Evolutionary conservation across 2,888 invertebrate species (phyloP).

Genomic region (Aethes cnicana): DNA sequence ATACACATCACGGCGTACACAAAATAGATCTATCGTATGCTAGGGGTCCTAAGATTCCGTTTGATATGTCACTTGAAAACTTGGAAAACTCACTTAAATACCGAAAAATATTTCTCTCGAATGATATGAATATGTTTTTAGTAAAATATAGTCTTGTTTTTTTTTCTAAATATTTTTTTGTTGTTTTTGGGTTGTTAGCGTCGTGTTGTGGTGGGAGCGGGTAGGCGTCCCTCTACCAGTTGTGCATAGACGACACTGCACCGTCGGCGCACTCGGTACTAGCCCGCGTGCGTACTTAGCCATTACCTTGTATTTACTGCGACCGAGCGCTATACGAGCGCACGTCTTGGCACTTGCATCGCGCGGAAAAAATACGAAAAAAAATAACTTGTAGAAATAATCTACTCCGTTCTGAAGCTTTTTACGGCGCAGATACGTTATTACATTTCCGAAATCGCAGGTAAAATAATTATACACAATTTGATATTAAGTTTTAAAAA

Average conservation of each 20-base stretch:
- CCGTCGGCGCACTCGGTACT: slow-evolving; percentile 80
- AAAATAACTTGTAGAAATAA: slow-evolving; percentile 14
- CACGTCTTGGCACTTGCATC: slow-evolving; percentile 62
- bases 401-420: too few species aligned
- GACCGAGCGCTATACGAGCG: slow-evolving; percentile 51
- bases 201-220: slow-evolving; percentile 74
- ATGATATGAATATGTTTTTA: slow-evolving; percentile 68
- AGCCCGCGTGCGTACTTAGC: slow-evolving; percentile 82
- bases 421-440: too few species aligned
- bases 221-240: slow-evolving; percentile 77
- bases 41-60: slow-evolving; percentile 76
- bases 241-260: slow-evolving; percentile 83
- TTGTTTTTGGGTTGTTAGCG: slow-evolving; percentile 73
- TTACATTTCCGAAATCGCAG: too few species aligned
- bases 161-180: slow-evolving; percentile 52
- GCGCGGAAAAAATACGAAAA: slow-evolving; percentile 34
- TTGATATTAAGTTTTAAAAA: too few species aligned
- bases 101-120: slow-evolving; percentile 62
- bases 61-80: slow-evolving; percentile 64
- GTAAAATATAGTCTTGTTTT: slow-evolving; percentile 73
- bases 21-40: slow-evolving; percentile 62
- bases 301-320: slow-evolving; percentile 83
- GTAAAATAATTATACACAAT: too few species aligned
- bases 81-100: slow-evolving; percentile 64
- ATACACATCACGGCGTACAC: slow-evolving; percentile 71